Base-by-base conservation (phyloP, 2,113 vertebrate genomes). In the Rhabdornis inornatus region DNA sequence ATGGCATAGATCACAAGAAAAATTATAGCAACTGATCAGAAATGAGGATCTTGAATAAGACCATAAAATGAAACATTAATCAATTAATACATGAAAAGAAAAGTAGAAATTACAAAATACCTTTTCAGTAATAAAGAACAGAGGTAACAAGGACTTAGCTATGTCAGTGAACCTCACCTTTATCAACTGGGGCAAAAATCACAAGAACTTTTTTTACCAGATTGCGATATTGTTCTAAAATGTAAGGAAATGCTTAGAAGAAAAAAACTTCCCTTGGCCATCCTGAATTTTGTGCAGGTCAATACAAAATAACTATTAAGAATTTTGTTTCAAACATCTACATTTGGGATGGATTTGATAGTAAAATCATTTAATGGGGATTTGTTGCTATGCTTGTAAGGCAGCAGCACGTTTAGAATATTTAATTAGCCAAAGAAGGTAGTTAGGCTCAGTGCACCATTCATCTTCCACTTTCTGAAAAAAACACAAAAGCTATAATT, bases 341-440 rank as follows among this genome's bases (percentile, higher is more conserved):
- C 15, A 21, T 69, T 63, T 75, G 11, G 2, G 55, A 83, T 70
- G 42, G 21, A 69, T 49, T 87, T n/a, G 42, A 86, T 9, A n/a
- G 45, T 33, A 92, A 96, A 84, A 42, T 10, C 27, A 61, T 64
- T 69, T 65, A 15, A 69, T 44, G 10, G 11, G 22, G 57, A 69
- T 72, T 27, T 91, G 37, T 31, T 89, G 27, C 44, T 71, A 68
- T 6, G 23, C 15, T 63, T 65, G 1, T 59, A 66, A 63, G 35
- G 60, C 44, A 75, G 27, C 44, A 87, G 37, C 24, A 68, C 11
- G 13, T 82, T 91, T 72, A 92, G 25, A 82, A 45, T 28, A 82
- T 65, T 85, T 79, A 83, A 76, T 80, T 83, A 87, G n/a, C 28
- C 77, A 91, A 74, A 84, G 77, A 91, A 68, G 35, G 16, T 37